Evolutionary conservation across 2,888 invertebrate species (phyloP).

Genomic region (Tipula unca): DNA sequence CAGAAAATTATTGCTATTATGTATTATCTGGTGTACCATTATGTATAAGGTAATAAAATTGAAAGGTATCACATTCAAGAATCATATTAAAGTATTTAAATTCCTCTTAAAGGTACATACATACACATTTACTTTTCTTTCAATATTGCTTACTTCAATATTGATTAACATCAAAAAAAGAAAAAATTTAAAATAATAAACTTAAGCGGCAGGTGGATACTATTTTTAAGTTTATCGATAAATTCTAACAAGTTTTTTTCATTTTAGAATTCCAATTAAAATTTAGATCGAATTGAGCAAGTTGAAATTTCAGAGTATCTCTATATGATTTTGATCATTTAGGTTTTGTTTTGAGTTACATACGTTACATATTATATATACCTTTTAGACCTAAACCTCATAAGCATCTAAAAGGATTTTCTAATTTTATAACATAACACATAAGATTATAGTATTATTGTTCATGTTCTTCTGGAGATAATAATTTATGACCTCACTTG

Average conservation of each 20-base stretch:
- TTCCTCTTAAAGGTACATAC: background rate
- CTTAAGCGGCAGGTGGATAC: background rate
- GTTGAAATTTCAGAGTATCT: background rate
- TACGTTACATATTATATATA: background rate
- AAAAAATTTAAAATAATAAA: background rate
- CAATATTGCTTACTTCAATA: background rate
- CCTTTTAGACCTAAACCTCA: background rate
- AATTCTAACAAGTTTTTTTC: background rate
- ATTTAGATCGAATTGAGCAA: background rate
- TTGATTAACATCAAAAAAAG: background rate
- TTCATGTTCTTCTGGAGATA: background rate
- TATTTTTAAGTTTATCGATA: background rate
- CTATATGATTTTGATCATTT: background rate
- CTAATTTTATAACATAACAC: background rate
- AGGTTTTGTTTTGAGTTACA: background rate
- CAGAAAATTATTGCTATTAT: background rate
- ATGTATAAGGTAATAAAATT: background rate
- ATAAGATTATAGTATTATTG: background rate
- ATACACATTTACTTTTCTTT: background rate
- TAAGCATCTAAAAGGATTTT: background rate
- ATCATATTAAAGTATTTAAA: background rate
- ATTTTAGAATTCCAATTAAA: background rate
- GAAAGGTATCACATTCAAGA: background rate
- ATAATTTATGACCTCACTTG: background rate
- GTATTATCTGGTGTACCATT: background rate